These are phyloP conservation scores for Caenorhabditis drosophilae DNA, from an alignment of 2,888 invertebrate genomes.

Conservation along the genomic window DNA sequence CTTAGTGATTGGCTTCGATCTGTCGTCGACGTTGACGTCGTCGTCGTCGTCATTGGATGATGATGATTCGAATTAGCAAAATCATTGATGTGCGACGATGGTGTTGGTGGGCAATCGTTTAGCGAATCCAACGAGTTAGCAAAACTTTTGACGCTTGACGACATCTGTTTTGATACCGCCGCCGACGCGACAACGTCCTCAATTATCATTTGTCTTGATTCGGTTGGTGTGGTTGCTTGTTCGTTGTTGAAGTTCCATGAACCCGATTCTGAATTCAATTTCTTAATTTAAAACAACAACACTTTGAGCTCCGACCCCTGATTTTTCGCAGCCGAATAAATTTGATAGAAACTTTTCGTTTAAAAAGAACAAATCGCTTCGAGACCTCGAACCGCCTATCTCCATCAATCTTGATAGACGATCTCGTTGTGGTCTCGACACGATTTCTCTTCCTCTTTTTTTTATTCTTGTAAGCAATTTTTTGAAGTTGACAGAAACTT, in stretches of 20 bases:
- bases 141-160: slow-evolving; percentile 8
- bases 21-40: neutral
- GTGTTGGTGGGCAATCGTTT: slow-evolving; percentile 28
- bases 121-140: slow-evolving; percentile 35
- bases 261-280: neutral
- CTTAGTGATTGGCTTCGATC: slow-evolving; percentile 10
- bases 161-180: neutral
- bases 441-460: no score
- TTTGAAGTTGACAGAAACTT: no score
- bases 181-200: slow-evolving; percentile 16
- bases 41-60: neutral
- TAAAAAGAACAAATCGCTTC: no score
- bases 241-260: no score
- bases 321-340: no score
- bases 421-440: no score
- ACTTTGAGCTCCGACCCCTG: no score
- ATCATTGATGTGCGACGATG: neutral
- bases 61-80: neutral
- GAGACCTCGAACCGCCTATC: no score
- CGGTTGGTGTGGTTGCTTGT: neutral
- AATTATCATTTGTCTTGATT: slow-evolving; percentile 39
- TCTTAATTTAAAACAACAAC: neutral
- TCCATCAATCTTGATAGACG: no score
- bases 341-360: no score
- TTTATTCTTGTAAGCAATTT: no score